These are phyloP conservation scores for Spicauda simplicius DNA, from an alignment of 2,888 invertebrate species.

Conservation along the genomic window DNA sequence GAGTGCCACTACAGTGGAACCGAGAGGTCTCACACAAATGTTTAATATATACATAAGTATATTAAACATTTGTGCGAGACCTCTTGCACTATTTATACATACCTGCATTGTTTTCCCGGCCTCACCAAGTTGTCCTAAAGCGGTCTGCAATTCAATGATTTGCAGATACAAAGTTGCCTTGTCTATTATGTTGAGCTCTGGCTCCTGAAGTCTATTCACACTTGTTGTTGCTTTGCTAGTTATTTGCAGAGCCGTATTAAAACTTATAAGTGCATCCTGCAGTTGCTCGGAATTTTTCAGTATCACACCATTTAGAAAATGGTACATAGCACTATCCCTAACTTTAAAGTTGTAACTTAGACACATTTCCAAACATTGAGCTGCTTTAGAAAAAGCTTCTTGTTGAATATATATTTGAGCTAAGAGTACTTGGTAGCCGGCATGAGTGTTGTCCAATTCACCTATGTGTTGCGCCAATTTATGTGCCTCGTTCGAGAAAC, in stretches of 20 bases:
- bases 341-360: conserved; percentile 97
- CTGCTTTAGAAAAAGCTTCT: conserved; percentile 89
- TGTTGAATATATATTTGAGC: conserved; percentile 93
- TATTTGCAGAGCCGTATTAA: conserved; percentile 90
- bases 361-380: conserved; percentile 94
- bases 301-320: conserved; percentile 93
- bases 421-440: conserved; percentile 93
- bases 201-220: conserved; percentile 60
- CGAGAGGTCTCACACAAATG: no score
- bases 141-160: conserved; percentile 90
- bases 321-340: conserved; percentile 95
- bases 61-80: no score
- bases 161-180: conserved; percentile 95
- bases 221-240: conserved; percentile 65
- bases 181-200: conserved; percentile 87
- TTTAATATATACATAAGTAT: no score
- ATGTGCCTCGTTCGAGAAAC: conserved; percentile 90
- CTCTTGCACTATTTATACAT: no score
- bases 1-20: no score
- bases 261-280: conserved; percentile 89
- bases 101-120: conserved; percentile 93
- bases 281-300: conserved; percentile 90
- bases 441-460: conserved; percentile 91
- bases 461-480: conserved; percentile 89
- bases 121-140: conserved; percentile 89